phyloP scores from a whole-genome alignment of 2,797 vertebrate genomes.

The Periparus ater region DNA sequence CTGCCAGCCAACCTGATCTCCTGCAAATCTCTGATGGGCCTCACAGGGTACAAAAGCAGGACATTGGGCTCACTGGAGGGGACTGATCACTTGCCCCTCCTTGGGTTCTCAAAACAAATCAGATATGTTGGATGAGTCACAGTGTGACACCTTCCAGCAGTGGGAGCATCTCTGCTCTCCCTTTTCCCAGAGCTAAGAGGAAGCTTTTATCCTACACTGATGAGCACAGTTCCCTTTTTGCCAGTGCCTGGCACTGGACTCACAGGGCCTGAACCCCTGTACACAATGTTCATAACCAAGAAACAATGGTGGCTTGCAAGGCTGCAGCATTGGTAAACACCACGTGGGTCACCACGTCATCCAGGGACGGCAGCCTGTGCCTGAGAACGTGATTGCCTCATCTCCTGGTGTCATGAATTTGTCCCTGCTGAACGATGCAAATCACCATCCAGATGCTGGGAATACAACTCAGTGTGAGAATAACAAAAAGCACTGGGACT shows the following conservation, averaged over 20 bases:
- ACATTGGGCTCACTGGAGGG: background rate
- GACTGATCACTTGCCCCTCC: background rate
- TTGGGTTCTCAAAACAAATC: background rate
- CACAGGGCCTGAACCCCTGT: background rate
- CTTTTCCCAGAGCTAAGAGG: background rate
- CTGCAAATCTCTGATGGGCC: background rate
- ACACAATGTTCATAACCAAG: conserved; percentile 39
- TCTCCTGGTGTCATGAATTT: conserved; percentile 4
- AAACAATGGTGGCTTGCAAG: conserved; percentile 70
- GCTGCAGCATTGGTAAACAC: conserved; percentile 61
- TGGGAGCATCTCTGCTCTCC: background rate
- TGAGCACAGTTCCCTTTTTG: background rate
- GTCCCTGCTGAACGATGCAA: background rate
- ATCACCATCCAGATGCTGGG: background rate
- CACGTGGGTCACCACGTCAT: conserved; percentile 48
- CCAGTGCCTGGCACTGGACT: background rate
- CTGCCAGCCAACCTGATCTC: background rate
- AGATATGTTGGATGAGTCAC: background rate
- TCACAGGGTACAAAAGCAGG: background rate
- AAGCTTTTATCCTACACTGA: background rate
- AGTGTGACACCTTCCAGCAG: background rate
- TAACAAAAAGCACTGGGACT: background rate
- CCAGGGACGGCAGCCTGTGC: background rate
- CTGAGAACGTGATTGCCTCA: conserved; percentile 18
- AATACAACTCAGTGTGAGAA: background rate